These are phyloP conservation scores for Poliocrania exsul DNA, from an alignment of 2,797 vertebrate genomes.

Conservation along the genomic window DNA sequence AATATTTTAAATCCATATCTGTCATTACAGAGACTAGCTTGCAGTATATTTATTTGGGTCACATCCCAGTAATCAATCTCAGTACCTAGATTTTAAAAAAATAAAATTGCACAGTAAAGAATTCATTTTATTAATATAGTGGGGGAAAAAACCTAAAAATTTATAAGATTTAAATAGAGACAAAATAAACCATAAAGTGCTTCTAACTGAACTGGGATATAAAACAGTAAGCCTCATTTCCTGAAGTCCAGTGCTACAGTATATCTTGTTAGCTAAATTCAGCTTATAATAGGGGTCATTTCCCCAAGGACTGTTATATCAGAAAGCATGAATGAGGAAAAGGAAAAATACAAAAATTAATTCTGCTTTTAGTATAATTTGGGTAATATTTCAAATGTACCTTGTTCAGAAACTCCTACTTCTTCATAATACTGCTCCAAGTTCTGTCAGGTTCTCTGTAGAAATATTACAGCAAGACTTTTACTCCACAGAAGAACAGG, in stretches of 20 bases:
- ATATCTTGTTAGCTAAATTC: not conserved
- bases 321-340: not conserved
- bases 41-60: not conserved
- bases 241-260: not conserved
- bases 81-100: not conserved
- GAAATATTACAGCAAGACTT: not conserved
- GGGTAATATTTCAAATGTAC: not conserved
- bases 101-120: not conserved
- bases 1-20: not conserved
- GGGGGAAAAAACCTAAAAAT: not conserved
- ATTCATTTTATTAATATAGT: conserved; percentile 5
- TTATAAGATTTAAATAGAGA: conserved; percentile 37
- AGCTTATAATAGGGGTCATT: not conserved
- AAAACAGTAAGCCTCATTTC: conserved; percentile 28
- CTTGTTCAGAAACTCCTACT: not conserved
- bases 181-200: conserved; percentile 18
- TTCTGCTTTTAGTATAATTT: not conserved
- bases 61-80: not conserved
- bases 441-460: not conserved
- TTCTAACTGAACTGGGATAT: conserved; percentile 15
- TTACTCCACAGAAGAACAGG: not conserved
- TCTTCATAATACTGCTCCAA: not conserved
- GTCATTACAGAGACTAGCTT: not conserved
- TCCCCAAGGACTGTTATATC: not conserved
- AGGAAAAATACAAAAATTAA: not conserved